A percentile compares a stretch with the other conserved stretches of the same genome.
These are phyloP conservation scores for Threskiornis aethiopicus DNA, from an alignment of 2,797 vertebrate genomes.

Conservation along the genomic window DNA sequence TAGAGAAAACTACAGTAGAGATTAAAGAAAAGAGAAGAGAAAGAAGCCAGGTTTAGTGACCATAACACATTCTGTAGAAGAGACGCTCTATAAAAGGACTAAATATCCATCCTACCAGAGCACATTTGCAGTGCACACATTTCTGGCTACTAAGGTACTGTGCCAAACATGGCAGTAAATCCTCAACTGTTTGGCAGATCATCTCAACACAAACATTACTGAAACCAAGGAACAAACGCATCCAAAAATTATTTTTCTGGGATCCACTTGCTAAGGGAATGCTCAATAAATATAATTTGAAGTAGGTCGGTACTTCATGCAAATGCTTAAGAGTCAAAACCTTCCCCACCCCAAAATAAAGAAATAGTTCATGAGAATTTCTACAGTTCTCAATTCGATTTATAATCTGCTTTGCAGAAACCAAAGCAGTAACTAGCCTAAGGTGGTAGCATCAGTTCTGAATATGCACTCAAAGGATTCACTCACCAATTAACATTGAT, in stretches of 20 bases:
- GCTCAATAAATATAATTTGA: neutral
- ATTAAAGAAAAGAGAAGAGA: neutral
- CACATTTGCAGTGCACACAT: neutral
- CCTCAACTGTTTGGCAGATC: constrained; percentile 24
- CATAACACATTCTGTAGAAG: neutral
- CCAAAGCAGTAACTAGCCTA: constrained; percentile 12
- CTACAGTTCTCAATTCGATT: neutral
- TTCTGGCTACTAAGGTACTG: constrained; percentile 14
- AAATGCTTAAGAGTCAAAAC: neutral
- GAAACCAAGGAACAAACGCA: neutral
- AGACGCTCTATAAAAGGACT: neutral
- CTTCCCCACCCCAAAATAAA: neutral
- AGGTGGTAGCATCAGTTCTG: neutral
- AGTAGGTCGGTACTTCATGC: neutral
- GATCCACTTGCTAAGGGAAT: neutral
- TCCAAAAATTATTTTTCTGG: neutral
- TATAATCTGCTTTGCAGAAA: neutral
- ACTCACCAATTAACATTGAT: constrained; percentile 85
- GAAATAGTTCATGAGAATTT: neutral
- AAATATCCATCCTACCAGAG: neutral
- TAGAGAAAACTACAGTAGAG: neutral
- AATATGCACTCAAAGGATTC: neutral
- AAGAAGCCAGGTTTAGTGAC: neutral
- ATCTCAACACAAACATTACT: neutral
- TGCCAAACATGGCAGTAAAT: constrained; percentile 38